These are phyloP conservation scores for Sphenodon punctatus DNA, from an alignment of 2,797 vertebrate genomes.

Conservation along the genomic window DNA sequence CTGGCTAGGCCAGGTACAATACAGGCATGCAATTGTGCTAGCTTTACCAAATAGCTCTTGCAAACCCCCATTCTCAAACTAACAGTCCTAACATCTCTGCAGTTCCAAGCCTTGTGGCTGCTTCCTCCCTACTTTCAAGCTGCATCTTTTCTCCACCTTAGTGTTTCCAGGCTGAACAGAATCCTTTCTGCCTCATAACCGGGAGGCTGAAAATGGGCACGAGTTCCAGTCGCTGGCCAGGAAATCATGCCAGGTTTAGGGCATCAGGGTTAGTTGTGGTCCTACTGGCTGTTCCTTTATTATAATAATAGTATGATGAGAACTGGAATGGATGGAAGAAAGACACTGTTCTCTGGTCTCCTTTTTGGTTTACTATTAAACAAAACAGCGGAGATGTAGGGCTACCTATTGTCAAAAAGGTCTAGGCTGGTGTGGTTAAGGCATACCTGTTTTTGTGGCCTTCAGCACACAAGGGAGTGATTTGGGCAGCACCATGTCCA, in stretches of 20 bases:
- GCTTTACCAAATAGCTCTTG: background rate
- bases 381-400: too few species aligned
- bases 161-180: background rate
- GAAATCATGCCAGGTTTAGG: background rate
- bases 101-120: background rate
- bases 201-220: background rate
- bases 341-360: too few species aligned
- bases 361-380: too few species aligned
- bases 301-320: too few species aligned
- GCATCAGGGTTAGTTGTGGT: background rate
- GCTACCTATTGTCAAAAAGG: too few species aligned
- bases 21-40: fast-evolving
- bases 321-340: too few species aligned
- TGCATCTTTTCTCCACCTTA: background rate
- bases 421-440: too few species aligned
- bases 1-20: background rate
- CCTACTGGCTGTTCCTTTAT: background rate
- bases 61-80: background rate
- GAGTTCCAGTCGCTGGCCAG: background rate
- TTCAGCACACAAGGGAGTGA: too few species aligned
- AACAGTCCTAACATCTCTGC: background rate
- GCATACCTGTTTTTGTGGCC: too few species aligned
- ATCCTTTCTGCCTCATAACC: background rate
- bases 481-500: too few species aligned
- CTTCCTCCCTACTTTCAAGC: background rate